Evolutionary conservation across 1,140 invertebrate species (phyloP).

Genomic region (Idris sp.): DNA sequence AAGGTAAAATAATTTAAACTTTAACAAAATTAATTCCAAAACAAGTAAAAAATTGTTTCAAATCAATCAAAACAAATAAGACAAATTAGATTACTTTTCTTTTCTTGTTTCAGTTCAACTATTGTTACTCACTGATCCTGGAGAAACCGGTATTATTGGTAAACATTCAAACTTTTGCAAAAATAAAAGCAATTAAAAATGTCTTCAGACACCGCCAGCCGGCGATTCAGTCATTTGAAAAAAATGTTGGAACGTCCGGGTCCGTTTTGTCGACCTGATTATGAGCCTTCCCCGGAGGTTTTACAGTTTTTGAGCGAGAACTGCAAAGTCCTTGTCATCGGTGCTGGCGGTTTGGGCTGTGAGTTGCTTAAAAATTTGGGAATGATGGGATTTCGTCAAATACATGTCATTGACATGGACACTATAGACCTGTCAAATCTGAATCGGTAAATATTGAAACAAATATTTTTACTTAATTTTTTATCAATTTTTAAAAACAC

Average conservation of each 20-base stretch:
- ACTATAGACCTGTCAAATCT: conserved; percentile 98
- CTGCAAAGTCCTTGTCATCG: conserved; percentile 92
- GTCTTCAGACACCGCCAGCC: too few species aligned
- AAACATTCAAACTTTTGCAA: too few species aligned
- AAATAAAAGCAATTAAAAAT: too few species aligned
- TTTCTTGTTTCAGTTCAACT: too few species aligned
- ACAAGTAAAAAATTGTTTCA: too few species aligned
- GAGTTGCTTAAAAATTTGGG: conserved; percentile 97
- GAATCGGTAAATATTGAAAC: conserved; percentile 82
- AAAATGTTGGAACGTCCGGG: conserved; percentile 94
- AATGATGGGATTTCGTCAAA: conserved; percentile 94
- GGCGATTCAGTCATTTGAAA: conserved; percentile 88
- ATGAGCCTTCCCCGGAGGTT: conserved; percentile 91
- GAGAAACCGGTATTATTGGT: too few species aligned
- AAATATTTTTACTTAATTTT: conserved; percentile 2
- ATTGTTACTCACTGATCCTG: too few species aligned
- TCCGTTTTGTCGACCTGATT: conserved; percentile 95
- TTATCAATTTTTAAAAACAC: too few species aligned
- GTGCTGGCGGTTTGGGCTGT: conserved; percentile 98
- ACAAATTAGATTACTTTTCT: too few species aligned
- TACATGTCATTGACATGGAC: conserved; percentile 99
- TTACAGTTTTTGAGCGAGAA: conserved; percentile 90
- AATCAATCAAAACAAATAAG: too few species aligned
- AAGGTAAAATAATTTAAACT: too few species aligned
- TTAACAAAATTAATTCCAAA: too few species aligned